phyloP scores from a whole-genome alignment of 2,888 invertebrate species.

The Ennomos quercinarius region DNA sequence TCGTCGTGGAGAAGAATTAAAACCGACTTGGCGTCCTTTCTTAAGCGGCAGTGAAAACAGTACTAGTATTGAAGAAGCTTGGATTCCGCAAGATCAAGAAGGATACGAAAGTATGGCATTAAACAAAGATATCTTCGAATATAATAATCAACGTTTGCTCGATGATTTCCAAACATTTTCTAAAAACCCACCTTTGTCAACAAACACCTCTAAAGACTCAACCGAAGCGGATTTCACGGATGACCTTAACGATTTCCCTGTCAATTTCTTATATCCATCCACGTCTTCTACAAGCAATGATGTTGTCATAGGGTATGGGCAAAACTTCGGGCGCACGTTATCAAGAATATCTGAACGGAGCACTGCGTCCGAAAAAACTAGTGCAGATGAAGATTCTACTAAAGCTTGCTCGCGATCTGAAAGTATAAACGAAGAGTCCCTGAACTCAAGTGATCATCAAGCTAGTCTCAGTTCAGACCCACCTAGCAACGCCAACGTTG shows the following conservation, averaged over 20 bases:
- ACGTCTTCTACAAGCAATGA: conserved; percentile 87
- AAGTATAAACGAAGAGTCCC: conserved; percentile 93
- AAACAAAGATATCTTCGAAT: conserved; percentile 78
- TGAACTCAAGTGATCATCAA: conserved; percentile 93
- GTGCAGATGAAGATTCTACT: conserved; percentile 94
- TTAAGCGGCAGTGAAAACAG: conserved; percentile 93
- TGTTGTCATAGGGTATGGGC: conserved; percentile 89
- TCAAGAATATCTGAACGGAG: conserved; percentile 95
- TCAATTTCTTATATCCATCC: conserved; percentile 90
- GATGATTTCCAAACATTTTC: conserved; percentile 82
- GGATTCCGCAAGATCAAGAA: conserved; percentile 91
- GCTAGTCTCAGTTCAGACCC: conserved; percentile 94
- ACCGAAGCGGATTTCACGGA: conserved; percentile 89
- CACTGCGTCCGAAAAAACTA: conserved; percentile 95
- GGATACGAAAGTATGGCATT: conserved; percentile 84
- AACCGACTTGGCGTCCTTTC: conserved; percentile 93
- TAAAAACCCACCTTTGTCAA: conserved; percentile 77
- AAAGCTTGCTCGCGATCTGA: conserved; percentile 94
- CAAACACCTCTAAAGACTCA: conserved; percentile 82
- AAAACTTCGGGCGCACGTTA: conserved; percentile 91
- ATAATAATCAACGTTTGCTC: conserved; percentile 72
- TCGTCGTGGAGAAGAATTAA: conserved; percentile 89
- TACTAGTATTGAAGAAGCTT: conserved; percentile 93
- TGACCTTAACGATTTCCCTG: conserved; percentile 91
- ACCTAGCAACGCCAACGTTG: conserved; percentile 89